Evolutionary conservation across 2,797 vertebrate species (phyloP), one percentile per base, ranked within the genome.

Genomic region (Mus minutoides): DNA sequence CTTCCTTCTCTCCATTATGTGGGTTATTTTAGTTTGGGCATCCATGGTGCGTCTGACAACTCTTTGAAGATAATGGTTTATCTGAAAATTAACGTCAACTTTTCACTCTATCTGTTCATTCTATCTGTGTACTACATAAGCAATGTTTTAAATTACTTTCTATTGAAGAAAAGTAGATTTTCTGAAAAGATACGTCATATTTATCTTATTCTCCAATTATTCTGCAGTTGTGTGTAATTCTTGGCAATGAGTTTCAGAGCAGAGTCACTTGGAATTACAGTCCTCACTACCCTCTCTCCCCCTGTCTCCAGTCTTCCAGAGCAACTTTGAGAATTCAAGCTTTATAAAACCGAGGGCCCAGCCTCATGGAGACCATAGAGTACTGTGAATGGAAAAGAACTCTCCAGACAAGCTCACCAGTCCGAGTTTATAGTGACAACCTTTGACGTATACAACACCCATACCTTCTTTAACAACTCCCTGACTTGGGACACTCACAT

Each of bases 71-170:
- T 60, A 80, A 88, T 83, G 67, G 79, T 62, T 94, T 95, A 91
- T 79, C 79, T 91, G 86, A 56, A 94, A 95, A 91, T 90, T 54
- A 93, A 90, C 19, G 43, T 94, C 75, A 94, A 90, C 54, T 83
- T 73, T 92, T 87, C 46, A 82, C 64, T 90, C 40, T 86, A 64
- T 16, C 60, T 37, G 34, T 75, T 71, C 85, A n/a, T 49, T 49
- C 8, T 78, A 22, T 83, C 43, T 95, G 34, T 87, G 76, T 92
- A 67, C 64, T 71, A 31, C 12, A 49, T 60, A 93, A 92, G 40
- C 73, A 84, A 82, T 94, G 88, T 92, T 92, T 96, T 90, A 88
- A 87, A 75, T 88, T 88, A 82, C 49, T 92, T 90, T 91, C 49
- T 90, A 82, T 62, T 77, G 73, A 75, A 16, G 62, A 9, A 90